Base-by-base conservation (phyloP, 2,797 vertebrate genomes). In the Threskiornis aethiopicus region DNA sequence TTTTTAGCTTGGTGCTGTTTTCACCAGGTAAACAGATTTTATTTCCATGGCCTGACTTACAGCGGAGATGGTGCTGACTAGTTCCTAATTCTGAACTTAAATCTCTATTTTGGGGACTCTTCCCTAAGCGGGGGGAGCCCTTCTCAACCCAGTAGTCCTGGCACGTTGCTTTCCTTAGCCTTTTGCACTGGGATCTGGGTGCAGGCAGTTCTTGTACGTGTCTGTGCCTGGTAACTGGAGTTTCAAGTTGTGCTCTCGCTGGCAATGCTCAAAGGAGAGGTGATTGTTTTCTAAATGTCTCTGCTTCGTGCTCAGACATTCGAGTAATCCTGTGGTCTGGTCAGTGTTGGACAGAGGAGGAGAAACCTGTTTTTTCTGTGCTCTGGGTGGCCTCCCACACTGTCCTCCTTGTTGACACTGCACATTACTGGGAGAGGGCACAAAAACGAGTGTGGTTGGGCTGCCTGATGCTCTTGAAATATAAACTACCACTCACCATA, bases 401-500 rank as follows among this genome's bases (percentile, higher is more conserved):
- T 21, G 47, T 25, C n/a, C 46, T 58, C 73, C 28, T 16, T 20
- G 54, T 41, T 46, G 65, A 20, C 22, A 8, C 31, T 2, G 8
- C 33, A 5, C 13, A 0, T 24, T 7, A 19, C 25, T 58, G 46
- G 81, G 37, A 64, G 44, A 65, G 14, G 73, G 20, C 47, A 12
- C 65, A 3, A 9, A 35, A 47, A 6, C 12, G 1, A 0, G 12
- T 1, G 52, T 2, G 52, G 16, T 6, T 26, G 64, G 26, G 84
- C 51, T 24, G 16, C 42, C 24, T 20, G 33, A 6, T 9, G 47
- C 47, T 33, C 58, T 21, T 5, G 19, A 15, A 12, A 57, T 11
- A 11, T 3, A 6, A 41, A 9, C 14, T 6, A 1, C 7, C 11
- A 0, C 47, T 31, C 7, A 2, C 20, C 7, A 0, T 5, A 5